Base-by-base conservation (phyloP, 2,888 invertebrate genomes). In the Scrobipalpa costella region DNA sequence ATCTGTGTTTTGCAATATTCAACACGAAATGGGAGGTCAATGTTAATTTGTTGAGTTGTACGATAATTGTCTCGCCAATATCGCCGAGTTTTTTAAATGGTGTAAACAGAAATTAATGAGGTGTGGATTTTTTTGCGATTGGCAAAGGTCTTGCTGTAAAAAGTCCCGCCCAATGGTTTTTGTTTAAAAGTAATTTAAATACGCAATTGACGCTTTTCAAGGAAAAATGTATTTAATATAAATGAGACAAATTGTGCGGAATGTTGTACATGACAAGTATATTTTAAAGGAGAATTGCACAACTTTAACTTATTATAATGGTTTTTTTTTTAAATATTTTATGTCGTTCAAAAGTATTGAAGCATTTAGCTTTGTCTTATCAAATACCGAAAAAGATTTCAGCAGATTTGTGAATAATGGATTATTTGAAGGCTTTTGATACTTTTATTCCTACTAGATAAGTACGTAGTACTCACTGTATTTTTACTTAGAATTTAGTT, bases 101-200 rank as follows among this genome's bases (percentile, higher is more conserved):
- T 55, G 63, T 33, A 63, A 55, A 63, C 59, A 52, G 60, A 60
- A 63, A 63, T 63, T 63, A 63, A 63, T 60, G 63, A 60, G 55
- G 63, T 63, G 63, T 55, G 60, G 59, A 55, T 63, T 63, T 52
- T 59, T 50, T 59, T 63, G n/a, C 44, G 15, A 38, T 38, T 55
- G 55, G 55, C 55, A 55, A 63, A 63, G 63, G 63, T 63, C 63
- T 63, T 33, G 60, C 44, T 63, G 50, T 33, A 49, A 49, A 63
- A 61, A 52, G 36, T 38, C 19, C 52, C 47, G 61, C 34, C 61
- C 49, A 58, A 50, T 50, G 19, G 34, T 50, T 61, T 52, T 52
- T 50, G 61, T 27, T 52, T 44, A n/a, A 44, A 33, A 15, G 47
- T 49, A 47, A 60, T 60, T 61, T 61, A 36, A 61, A 61, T 61